Conservation (phyloP, 2,113 vertebrate species). For the Athene noctua region DNA sequence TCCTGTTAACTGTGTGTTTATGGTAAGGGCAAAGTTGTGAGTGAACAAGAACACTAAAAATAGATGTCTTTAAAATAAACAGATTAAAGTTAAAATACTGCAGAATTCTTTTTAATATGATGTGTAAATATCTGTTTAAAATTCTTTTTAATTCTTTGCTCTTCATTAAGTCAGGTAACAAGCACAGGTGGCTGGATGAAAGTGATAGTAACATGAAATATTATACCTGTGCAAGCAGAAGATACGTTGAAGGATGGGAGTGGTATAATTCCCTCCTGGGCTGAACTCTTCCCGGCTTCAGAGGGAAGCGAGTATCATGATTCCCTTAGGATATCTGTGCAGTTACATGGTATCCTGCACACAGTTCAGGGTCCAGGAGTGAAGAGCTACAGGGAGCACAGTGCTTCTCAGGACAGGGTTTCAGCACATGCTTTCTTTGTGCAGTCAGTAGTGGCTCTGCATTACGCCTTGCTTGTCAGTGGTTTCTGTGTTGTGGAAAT, state of each 20-base stretch:
- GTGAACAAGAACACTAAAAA: not conserved
- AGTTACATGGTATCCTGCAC: not conserved
- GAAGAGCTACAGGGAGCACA: not conserved
- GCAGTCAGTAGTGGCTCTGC: not conserved
- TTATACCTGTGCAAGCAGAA: not conserved
- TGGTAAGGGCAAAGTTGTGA: not conserved
- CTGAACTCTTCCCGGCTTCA: not conserved
- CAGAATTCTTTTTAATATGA: not conserved
- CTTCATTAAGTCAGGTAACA: not conserved
- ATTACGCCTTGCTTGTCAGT: not conserved
- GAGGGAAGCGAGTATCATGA: not conserved
- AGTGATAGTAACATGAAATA: not conserved
- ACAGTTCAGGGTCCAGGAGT: accelerated
- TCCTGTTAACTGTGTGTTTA: not conserved
- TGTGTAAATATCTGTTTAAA: not conserved
- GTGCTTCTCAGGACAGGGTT: not conserved
- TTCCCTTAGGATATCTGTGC: not conserved
- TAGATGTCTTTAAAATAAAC: not conserved
- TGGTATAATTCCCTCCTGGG: not conserved
- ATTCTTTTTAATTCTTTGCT: not conserved
- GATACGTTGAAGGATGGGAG: not conserved
- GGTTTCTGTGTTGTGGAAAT: not conserved
- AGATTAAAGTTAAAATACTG: not conserved
- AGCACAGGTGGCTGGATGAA: not conserved
- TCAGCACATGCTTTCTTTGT: not conserved